Evolutionary conservation across 2,797 vertebrate species (phyloP), one percentile per base, ranked within the genome.

Genomic region (Trematomus bernacchii): DNA sequence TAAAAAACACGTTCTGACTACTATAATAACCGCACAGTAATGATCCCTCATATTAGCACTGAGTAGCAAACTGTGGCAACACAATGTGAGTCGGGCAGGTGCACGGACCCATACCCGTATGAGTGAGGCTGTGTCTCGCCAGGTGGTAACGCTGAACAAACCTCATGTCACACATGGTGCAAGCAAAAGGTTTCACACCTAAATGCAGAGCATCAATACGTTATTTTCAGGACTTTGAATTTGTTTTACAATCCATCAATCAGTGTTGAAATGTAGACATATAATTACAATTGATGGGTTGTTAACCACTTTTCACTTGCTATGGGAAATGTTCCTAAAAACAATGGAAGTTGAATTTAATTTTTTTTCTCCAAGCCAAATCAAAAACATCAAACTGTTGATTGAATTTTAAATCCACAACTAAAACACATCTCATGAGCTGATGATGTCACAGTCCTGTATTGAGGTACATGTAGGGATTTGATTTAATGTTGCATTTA

Each of bases 141-240:
- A 94, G 93, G 89, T 94, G 93, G 91, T 94, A 94, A 80, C 93
- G 92, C 87, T 94, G 93, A 89, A 94, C 88, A 93, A 94, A 94
- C 89, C 93, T 93, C 93, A 93, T 94, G 92, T 94, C 93, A 85
- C 93, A 94, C 85, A 94, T 93, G 90, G 93, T 91, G 9, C 93
- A 94, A 90, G 93, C 93, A 90, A 89, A 94, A 87, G 93, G 93
- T 93, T 94, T 94, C 92, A 93, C 93, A 91, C 93, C 93, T 94
- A 90, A 92, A 92, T n/a, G 90, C 85, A 93, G 73, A 94, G 91
- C 88, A 94, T 91, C 62, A 84, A 87, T 82, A 82, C 16, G 79
- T 93, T 87, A 92, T 85, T 91, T 82, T 87, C 86, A 90, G 66
- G 71, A 75, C 66, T 70, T 85, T 60, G 37, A 19, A 67, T 43